Base-by-base conservation (phyloP, 2,888 invertebrate genomes). In the Unio pictorum region DNA sequence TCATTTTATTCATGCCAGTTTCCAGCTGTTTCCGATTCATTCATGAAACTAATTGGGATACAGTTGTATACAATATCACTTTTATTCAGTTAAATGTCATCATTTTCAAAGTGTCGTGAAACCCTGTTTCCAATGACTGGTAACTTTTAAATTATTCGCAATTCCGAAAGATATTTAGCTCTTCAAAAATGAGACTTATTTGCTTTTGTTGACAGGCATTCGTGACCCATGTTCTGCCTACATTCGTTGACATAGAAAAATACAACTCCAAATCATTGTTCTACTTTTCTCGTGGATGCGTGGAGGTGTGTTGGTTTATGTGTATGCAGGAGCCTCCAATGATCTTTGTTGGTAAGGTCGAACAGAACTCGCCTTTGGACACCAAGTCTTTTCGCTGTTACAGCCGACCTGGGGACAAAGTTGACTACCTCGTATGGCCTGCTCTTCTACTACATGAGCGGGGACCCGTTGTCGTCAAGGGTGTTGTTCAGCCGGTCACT, bases 391-490 rank as follows among this genome's bases (percentile, higher is more conserved):
- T 77, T 65, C 67, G 67, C 55, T 75, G 73, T 64, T 77, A 73
- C 55, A 66, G 55, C n/a, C 56, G 61, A 28, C 67, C 56, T 30
- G 69, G 71, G 17, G 66, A 75, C 61, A 77, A 75, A 55, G 74
- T 73, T 57, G 77, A 77, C 62, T 77, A 70, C 56, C 68, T 77
- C 3, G 77, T 77, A 1, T 77, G 77, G 77, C 77, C 77, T 8
- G 71, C 74, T 2, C 56, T 77, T 56, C 54, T 73, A 4, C 30
- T 73, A 7, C 67, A 68, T 26, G 23, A 69, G 45, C 67, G 61
- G 18, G 74, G 77, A 8, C 65, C 67, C 1, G 8, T 73, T 23
- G 18, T 77, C n/a, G 71, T 67, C 1, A 74, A 77, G 64, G 77
- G 77, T 34, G 67, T 77, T 28, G 77, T 75, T 6, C 68, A 73